These are phyloP conservation scores for Aegotheles bennettii DNA, from an alignment of 2,113 vertebrate genomes.

Conservation along the genomic window DNA sequence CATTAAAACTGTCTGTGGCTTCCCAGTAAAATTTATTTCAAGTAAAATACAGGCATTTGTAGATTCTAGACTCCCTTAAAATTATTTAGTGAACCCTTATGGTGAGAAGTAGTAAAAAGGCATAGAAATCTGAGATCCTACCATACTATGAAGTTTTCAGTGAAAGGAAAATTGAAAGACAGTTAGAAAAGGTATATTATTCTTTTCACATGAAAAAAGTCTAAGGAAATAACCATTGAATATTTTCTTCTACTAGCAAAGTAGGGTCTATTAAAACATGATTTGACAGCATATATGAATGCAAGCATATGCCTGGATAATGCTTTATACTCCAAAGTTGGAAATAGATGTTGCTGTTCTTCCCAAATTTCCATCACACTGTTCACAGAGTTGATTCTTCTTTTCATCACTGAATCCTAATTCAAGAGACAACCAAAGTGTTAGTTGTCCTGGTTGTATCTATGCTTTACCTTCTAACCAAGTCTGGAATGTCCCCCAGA, in stretches of 20 bases:
- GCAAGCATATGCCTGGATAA: not conserved
- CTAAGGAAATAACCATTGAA: not conserved
- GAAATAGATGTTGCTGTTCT: not conserved
- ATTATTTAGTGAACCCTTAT: not conserved
- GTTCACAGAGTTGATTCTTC: not conserved
- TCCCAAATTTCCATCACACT: not conserved
- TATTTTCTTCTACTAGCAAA: not conserved
- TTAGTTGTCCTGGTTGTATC: not conserved
- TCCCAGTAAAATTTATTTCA: not conserved
- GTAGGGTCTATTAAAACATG: not conserved
- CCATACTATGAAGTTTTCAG: not conserved
- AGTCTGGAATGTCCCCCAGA: not conserved
- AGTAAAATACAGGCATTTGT: not conserved
- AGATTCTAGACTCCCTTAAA: not conserved
- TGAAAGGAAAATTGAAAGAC: not conserved
- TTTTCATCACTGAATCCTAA: not conserved
- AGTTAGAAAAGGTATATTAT: not conserved
- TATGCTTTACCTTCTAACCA: not conserved
- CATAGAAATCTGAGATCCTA: not conserved
- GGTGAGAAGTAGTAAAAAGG: not conserved
- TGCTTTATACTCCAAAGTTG: rapidly evolving
- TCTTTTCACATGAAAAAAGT: not conserved
- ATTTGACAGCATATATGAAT: not conserved
- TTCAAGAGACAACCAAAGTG: not conserved
- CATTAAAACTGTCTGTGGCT: not conserved